These are phyloP conservation scores for Tapirus terrestris DNA, from an alignment of 2,113 vertebrate genomes.

Conservation along the genomic window DNA sequence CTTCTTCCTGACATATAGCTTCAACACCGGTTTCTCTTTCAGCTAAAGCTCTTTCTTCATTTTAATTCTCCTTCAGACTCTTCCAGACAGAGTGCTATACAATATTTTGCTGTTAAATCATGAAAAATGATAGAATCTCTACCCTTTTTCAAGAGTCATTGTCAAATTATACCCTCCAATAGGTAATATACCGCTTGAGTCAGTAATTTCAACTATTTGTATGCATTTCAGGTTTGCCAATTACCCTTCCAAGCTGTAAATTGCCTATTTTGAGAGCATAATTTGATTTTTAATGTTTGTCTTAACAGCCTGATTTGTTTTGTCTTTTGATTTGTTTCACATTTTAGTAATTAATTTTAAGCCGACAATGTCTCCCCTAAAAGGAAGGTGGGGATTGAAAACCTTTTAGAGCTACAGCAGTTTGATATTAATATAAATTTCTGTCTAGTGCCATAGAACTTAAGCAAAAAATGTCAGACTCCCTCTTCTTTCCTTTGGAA, in stretches of 20 bases:
- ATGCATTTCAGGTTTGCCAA: constrained; percentile 82
- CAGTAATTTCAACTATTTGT: constrained; percentile 80
- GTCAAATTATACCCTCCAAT: constrained; percentile 70
- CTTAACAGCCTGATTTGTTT: constrained; percentile 81
- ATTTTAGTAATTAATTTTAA: constrained; percentile 81
- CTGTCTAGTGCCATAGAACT: background rate
- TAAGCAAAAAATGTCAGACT: background rate
- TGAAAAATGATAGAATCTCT: constrained; percentile 72
- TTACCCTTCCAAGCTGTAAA: constrained; percentile 81
- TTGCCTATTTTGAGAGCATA: constrained; percentile 82
- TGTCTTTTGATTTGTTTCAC: constrained; percentile 83
- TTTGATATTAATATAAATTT: constrained; percentile 57
- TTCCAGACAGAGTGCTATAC: constrained; percentile 41
- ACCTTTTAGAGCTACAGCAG: background rate
- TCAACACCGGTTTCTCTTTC: background rate
- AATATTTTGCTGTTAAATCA: constrained; percentile 73
- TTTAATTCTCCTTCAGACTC: constrained; percentile 67
- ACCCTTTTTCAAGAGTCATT: constrained; percentile 64
- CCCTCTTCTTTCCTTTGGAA: constrained; percentile 36
- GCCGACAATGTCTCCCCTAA: constrained; percentile 70
- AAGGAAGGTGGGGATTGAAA: constrained; percentile 68
- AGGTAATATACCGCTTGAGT: constrained; percentile 66
- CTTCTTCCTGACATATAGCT: constrained; percentile 37
- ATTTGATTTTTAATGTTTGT: constrained; percentile 82
- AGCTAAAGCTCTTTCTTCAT: constrained; percentile 54